Conservation (phyloP, 2,113 vertebrate genomes). For the Romanogobio albipinnatus region DNA sequence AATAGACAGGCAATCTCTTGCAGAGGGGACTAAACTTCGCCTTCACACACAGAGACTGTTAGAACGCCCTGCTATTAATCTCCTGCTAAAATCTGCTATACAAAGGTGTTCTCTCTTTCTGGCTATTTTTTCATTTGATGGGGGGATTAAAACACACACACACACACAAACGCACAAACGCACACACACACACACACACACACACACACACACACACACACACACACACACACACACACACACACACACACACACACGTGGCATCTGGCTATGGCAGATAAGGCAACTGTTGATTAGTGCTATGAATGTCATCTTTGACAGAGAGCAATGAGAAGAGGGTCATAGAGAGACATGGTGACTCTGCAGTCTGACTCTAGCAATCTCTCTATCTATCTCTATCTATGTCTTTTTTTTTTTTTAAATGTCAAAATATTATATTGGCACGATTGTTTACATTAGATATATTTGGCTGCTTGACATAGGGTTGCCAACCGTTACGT, state of each 20-base stretch:
- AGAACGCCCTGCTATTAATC: conserved; percentile 5
- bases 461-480: background rate
- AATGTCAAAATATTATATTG: background rate
- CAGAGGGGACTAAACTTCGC: conserved; percentile 11
- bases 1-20: conserved; percentile 11
- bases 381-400: background rate
- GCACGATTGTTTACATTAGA: background rate
- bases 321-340: conserved; percentile 21
- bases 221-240: background rate
- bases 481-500: too few species aligned
- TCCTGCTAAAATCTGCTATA: conserved; percentile 18
- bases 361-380: background rate
- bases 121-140: conserved; percentile 6
- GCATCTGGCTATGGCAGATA: conserved; percentile 35
- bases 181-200: background rate
- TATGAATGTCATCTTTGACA: conserved; percentile 28
- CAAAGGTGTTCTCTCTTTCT: conserved; percentile 3
- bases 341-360: conserved; percentile 1
- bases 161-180: background rate
- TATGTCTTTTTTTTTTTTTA: background rate
- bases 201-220: background rate
- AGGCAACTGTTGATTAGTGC: conserved; percentile 35
- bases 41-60: conserved; percentile 17
- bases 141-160: background rate
- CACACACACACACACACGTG: background rate